phyloP scores from a whole-genome alignment of 2,888 invertebrate species.

The Gasteruption jaculator region DNA sequence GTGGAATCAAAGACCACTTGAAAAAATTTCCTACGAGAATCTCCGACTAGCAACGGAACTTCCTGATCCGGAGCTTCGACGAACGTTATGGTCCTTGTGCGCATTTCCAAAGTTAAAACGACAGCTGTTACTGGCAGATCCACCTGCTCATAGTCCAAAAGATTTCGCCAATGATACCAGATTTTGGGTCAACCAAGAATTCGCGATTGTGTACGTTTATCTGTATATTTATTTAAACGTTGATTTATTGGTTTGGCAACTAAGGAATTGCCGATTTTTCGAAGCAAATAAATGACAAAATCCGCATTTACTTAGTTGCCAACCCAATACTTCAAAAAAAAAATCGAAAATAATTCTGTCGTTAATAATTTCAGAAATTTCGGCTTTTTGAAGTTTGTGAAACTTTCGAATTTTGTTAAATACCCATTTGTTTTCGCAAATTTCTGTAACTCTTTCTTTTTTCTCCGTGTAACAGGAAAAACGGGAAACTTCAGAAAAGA shows the following conservation, averaged over 20 bases:
- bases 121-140: slow-evolving; percentile 81
- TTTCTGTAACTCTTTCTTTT: slow-evolving; percentile 10
- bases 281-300: no score
- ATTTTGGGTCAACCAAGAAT: slow-evolving; percentile 98
- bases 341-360: not conserved
- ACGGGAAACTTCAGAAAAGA: slow-evolving; percentile 88
- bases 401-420: not conserved
- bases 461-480: slow-evolving; percentile 63
- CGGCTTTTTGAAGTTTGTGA: slow-evolving; percentile 1
- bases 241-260: not conserved
- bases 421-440: slow-evolving; percentile 3
- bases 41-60: slow-evolving; percentile 93
- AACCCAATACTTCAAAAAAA: not conserved
- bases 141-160: slow-evolving; percentile 80
- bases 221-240: slow-evolving; percentile 37
- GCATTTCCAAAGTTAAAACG: slow-evolving; percentile 94
- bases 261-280: no score
- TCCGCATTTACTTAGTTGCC: slow-evolving; percentile 4
- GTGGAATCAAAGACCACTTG: slow-evolving; percentile 94
- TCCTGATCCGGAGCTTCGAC: slow-evolving; percentile 89
- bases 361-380: slow-evolving; percentile 2
- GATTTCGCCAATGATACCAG: slow-evolving; percentile 89
- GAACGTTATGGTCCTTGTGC: slow-evolving; percentile 93
- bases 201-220: slow-evolving; percentile 67
- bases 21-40: slow-evolving; percentile 95